phyloP scores from a whole-genome alignment of 2,113 vertebrate genomes.

The Romanogobio albipinnatus region DNA sequence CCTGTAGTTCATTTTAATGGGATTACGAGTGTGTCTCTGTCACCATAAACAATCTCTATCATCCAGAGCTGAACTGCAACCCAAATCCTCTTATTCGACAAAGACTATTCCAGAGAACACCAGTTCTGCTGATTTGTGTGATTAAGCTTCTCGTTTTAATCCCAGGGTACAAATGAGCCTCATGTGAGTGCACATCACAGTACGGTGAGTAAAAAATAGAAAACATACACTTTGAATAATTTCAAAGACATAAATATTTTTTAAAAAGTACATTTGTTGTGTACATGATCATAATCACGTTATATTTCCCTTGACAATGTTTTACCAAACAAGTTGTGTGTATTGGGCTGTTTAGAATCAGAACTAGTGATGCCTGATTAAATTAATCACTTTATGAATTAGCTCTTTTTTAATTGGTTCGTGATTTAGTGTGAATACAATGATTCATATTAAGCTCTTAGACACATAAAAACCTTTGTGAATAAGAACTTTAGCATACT shows the following conservation, averaged over 20 bases:
- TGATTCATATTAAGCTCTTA: too few relatives aligned
- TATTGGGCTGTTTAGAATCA: not conserved
- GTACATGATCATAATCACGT: too few relatives aligned
- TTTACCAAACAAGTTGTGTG: not conserved
- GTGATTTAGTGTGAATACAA: too few relatives aligned
- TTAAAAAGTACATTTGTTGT: not conserved
- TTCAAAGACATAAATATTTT: not conserved
- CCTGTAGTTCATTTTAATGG: slow-evolving; percentile 48
- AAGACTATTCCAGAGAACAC: slow-evolving; percentile 27
- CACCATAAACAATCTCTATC: slow-evolving; percentile 47
- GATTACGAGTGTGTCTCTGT: slow-evolving; percentile 40
- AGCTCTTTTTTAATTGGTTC: not conserved
- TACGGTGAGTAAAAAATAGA: slow-evolving; percentile 27
- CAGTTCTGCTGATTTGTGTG: slow-evolving; percentile 50
- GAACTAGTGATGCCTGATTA: not conserved
- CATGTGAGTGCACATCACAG: slow-evolving; percentile 36
- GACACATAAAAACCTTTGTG: too few relatives aligned
- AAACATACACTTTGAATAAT: not conserved
- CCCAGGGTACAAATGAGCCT: slow-evolving; percentile 20
- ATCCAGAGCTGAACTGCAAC: slow-evolving; percentile 47
- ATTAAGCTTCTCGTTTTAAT: slow-evolving; percentile 50
- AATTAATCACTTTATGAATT: not conserved
- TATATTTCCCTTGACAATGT: not conserved
- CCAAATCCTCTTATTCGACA: slow-evolving; percentile 53
- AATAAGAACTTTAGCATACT: too few relatives aligned